These are phyloP conservation scores for Nasonia giraulti DNA, from an alignment of 1,140 invertebrate species.

Conservation along the genomic window DNA sequence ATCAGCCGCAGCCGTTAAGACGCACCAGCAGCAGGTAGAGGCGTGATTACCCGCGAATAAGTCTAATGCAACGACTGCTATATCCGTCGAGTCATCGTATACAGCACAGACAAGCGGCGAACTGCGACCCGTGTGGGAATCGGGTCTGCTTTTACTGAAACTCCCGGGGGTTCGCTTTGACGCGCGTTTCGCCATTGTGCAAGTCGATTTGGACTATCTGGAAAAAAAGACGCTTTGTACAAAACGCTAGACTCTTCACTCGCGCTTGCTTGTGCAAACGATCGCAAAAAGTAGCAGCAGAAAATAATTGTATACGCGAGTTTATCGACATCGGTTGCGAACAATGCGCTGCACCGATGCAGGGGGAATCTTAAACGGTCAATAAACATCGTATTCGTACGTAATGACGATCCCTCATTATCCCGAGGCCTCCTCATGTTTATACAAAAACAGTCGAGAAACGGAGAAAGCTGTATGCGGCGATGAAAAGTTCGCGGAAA, in stretches of 20 bases:
- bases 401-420: not conserved
- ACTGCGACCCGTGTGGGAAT: constrained; percentile 61
- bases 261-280: not conserved
- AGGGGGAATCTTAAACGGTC: constrained; percentile 8
- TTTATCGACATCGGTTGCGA: not conserved
- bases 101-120: too few relatives aligned
- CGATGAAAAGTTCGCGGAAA: constrained; percentile 42
- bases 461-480: not conserved
- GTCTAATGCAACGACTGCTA: not conserved
- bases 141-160: constrained; percentile 54
- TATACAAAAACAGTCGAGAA: not conserved
- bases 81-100: constrained; percentile 59
- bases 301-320: not conserved
- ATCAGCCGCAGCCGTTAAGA: not conserved
- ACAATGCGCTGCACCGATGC: not conserved
- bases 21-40: not conserved
- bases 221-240: too few relatives aligned
- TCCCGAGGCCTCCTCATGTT: not conserved
- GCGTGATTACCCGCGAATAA: not conserved
- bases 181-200: not conserved
- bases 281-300: not conserved
- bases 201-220: too few relatives aligned
- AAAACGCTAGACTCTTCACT: too few relatives aligned
- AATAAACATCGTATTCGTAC: not conserved
- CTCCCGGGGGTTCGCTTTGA: not conserved